phyloP scores from a whole-genome alignment of 2,113 vertebrate species.

The Opisthocomus hoazin region DNA sequence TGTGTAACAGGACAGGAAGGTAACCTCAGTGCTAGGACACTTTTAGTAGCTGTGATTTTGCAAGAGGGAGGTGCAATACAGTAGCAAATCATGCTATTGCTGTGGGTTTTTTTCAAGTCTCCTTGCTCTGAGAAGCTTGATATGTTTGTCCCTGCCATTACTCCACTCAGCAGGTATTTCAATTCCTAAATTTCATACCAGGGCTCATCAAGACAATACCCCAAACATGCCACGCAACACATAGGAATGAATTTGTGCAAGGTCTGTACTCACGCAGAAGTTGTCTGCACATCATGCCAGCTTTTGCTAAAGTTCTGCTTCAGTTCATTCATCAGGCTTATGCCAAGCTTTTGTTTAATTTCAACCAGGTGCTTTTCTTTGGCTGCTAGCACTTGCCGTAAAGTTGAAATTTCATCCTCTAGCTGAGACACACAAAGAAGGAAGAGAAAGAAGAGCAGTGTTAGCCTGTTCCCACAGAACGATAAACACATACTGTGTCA shows the following conservation, averaged over 20 bases:
- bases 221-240: neutral
- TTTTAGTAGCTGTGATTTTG: neutral
- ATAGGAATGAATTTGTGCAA: neutral
- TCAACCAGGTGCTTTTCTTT: constrained; percentile 93
- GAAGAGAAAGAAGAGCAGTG: neutral
- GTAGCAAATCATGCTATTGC: neutral
- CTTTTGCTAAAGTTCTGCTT: constrained; percentile 89
- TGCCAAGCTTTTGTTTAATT: constrained; percentile 90
- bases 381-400: constrained; percentile 89
- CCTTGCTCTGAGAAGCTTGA: neutral
- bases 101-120: neutral
- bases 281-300: constrained; percentile 94
- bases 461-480: neutral
- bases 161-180: neutral
- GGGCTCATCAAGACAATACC: neutral
- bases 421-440: constrained; percentile 69
- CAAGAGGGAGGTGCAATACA: neutral
- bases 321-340: constrained; percentile 86
- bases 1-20: neutral
- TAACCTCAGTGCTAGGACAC: neutral
- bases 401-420: constrained; percentile 93
- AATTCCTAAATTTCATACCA: neutral
- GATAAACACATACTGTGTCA: neutral
- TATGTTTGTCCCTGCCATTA: neutral
- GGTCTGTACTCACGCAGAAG: constrained; percentile 85